Evolutionary conservation across 2,888 invertebrate species (phyloP).

Genomic region (Matsumyia berberina): DNA sequence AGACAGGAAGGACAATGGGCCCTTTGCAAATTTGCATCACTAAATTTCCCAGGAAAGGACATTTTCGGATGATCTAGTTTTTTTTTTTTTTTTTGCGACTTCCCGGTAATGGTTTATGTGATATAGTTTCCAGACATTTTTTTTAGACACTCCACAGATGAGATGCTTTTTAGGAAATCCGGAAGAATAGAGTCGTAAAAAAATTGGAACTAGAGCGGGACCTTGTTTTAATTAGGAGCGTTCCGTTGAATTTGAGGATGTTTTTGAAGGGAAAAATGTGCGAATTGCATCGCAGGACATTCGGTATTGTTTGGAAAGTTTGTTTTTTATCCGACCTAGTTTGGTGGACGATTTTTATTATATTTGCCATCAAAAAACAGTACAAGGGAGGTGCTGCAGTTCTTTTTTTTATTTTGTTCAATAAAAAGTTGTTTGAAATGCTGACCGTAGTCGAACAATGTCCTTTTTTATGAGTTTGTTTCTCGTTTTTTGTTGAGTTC

Average conservation of each 20-base stretch:
- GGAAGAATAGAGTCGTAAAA: slow-evolving; percentile 53
- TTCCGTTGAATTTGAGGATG: slow-evolving; percentile 34
- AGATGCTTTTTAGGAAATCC: slow-evolving; percentile 47
- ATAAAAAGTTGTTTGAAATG: slow-evolving; percentile 32
- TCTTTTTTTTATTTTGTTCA: slow-evolving; percentile 56
- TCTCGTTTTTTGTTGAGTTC: slow-evolving; percentile 31
- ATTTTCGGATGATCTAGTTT: slow-evolving; percentile 34
- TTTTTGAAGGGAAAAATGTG: slow-evolving; percentile 20
- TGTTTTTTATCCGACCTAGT: slow-evolving; percentile 69
- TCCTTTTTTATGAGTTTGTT: slow-evolving; percentile 35
- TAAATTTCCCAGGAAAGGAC: slow-evolving; percentile 56
- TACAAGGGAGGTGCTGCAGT: neutral
- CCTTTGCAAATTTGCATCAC: slow-evolving; percentile 50
- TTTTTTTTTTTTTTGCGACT: slow-evolving; percentile 32
- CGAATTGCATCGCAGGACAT: slow-evolving; percentile 6
- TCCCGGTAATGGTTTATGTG: slow-evolving; percentile 29
- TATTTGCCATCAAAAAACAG: slow-evolving; percentile 52
- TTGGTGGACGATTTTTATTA: slow-evolving; percentile 59
- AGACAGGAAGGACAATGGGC: slow-evolving; percentile 48
- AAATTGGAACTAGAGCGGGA: slow-evolving; percentile 45
- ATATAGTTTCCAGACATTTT: neutral
- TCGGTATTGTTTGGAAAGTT: slow-evolving; percentile 50
- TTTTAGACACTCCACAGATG: slow-evolving; percentile 46
- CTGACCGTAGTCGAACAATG: slow-evolving; percentile 19
- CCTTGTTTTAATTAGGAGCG: slow-evolving; percentile 29